Evolutionary conservation across 2,888 invertebrate genomes (phyloP).

Genomic region (Hesperia comma): DNA sequence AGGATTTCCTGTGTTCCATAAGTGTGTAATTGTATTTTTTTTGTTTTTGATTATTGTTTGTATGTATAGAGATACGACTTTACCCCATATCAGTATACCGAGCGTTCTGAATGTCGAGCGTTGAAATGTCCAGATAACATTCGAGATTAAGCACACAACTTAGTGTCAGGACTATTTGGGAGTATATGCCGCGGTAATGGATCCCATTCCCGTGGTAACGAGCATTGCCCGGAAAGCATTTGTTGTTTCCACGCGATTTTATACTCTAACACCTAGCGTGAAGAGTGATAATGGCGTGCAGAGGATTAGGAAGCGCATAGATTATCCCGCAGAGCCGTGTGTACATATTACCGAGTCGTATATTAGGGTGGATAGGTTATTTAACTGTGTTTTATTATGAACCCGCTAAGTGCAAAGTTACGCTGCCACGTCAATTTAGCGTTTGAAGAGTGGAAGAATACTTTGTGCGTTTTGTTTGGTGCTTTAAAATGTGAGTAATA

Average conservation of each 20-base stretch:
- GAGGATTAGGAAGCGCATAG: conserved; percentile 18
- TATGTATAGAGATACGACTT: too few relatives aligned
- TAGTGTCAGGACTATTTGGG: conserved; percentile 35
- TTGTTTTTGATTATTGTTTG: too few relatives aligned
- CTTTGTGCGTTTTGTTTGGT: background rate
- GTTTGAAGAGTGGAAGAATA: conserved; percentile 6
- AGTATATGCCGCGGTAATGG: conserved; percentile 34
- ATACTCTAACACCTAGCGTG: background rate
- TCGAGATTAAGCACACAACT: conserved; percentile 16
- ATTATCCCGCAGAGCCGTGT: conserved; percentile 31
- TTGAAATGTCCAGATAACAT: conserved; percentile 11
- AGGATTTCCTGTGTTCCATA: too few relatives aligned
- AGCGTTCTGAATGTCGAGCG: background rate
- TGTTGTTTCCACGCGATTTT: background rate
- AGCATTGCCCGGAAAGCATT: conserved; percentile 30
- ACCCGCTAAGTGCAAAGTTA: conserved; percentile 30
- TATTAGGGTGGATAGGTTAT: conserved; percentile 34
- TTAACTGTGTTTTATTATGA: conserved; percentile 32
- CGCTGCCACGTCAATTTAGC: conserved; percentile 13
- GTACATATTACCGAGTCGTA: conserved; percentile 28
- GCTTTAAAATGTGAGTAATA: background rate
- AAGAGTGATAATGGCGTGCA: conserved; percentile 7
- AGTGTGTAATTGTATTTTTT: too few relatives aligned
- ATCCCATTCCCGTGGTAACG: conserved; percentile 36
- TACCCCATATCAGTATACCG: background rate